These are phyloP conservation scores for Drosophila tristis DNA, from an alignment of 1,140 invertebrate species.

Conservation along the genomic window DNA sequence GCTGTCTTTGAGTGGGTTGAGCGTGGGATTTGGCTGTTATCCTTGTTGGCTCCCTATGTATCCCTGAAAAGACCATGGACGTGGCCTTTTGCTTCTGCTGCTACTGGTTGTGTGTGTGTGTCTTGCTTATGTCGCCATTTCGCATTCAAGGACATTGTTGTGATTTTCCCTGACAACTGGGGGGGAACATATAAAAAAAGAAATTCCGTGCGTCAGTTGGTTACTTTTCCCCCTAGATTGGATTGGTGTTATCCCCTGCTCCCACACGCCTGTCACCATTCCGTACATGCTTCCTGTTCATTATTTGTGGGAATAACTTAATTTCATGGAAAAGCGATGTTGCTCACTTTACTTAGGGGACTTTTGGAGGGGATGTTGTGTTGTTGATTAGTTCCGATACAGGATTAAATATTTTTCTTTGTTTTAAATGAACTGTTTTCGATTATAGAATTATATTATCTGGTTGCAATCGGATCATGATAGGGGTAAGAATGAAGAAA, in stretches of 20 bases:
- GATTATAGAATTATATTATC: no score
- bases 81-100: slow-evolving; percentile 2
- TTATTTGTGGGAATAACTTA: slow-evolving; percentile 28
- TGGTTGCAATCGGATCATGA: no score
- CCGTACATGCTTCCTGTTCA: background rate
- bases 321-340: slow-evolving; percentile 16
- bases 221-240: slow-evolving; percentile 35
- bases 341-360: background rate
- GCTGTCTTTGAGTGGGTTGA: slow-evolving; percentile 1
- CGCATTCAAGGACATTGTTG: slow-evolving; percentile 64
- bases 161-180: slow-evolving; percentile 45
- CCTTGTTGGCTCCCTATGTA: slow-evolving; percentile 45
- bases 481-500: no score
- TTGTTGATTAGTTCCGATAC: no score
- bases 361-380: no score
- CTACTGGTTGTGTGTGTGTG: background rate
- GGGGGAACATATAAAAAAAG: slow-evolving; percentile 20
- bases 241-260: background rate
- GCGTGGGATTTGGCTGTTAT: slow-evolving; percentile 29
- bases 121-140: slow-evolving; percentile 59
- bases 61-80: slow-evolving; percentile 28
- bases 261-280: background rate
- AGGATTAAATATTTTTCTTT: no score
- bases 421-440: no score
- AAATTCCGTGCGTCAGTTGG: slow-evolving; percentile 58